Conservation (phyloP, 2,888 invertebrate species). For the Gerris lacustris region DNA sequence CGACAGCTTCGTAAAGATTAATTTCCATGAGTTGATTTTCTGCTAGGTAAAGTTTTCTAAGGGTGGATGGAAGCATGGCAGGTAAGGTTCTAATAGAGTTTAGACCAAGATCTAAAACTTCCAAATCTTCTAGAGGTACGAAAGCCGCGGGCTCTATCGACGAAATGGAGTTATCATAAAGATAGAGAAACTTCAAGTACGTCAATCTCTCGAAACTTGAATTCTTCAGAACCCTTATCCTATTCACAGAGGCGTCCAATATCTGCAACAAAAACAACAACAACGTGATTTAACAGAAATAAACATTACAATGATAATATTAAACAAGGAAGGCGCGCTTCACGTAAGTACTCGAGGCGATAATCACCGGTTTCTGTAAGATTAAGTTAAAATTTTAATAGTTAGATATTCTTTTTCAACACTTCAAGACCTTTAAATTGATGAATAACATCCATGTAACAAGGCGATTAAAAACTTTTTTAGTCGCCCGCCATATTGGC, state of each 20-base stretch:
- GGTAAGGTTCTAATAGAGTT: slow-evolving; percentile 45
- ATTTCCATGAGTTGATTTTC: slow-evolving; percentile 42
- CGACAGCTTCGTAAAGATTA: slow-evolving; percentile 35
- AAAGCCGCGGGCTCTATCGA: slow-evolving; percentile 45
- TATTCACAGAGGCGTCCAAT: slow-evolving; percentile 46
- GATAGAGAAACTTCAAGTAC: slow-evolving; percentile 44
- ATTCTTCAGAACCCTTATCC: slow-evolving; percentile 42
- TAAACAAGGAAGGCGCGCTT: too few species aligned
- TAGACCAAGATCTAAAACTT: slow-evolving; percentile 45
- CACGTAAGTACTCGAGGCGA: too few species aligned
- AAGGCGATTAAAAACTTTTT: too few species aligned
- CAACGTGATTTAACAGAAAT: neutral
- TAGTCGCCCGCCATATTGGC: too few species aligned
- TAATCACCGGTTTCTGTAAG: too few species aligned
- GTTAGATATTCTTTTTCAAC: too few species aligned
- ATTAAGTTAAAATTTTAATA: too few species aligned
- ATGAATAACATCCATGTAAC: too few species aligned
- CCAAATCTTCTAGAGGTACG: slow-evolving; percentile 40
- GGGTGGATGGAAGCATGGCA: slow-evolving; percentile 43
- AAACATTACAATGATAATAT: too few species aligned
- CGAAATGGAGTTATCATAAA: slow-evolving; percentile 47
- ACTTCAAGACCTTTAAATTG: too few species aligned
- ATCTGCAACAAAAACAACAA: slow-evolving; percentile 39
- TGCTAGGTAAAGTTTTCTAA: slow-evolving; percentile 50
- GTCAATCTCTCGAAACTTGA: slow-evolving; percentile 43